Percentiles rank a stretch among this genome's conserved stretches.
Evolutionary conservation across 2,113 vertebrate species (phyloP).

Genomic region (Odocoileus virginianus): DNA sequence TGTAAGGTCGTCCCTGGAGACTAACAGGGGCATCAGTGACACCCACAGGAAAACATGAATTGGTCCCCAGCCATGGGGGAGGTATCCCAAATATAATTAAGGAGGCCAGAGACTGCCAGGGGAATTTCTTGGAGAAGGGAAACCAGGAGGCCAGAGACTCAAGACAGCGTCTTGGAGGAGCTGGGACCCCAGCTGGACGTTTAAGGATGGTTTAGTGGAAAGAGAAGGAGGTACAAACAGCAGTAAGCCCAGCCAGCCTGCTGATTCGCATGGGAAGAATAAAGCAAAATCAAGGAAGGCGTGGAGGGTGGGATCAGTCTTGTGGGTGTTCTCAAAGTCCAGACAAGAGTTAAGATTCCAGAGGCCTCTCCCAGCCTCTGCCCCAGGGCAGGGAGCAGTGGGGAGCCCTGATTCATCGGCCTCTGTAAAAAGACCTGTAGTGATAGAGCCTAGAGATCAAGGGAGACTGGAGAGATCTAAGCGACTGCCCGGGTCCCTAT

Average conservation of each 20-base stretch:
- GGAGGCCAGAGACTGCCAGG: too few relatives aligned
- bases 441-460: background rate
- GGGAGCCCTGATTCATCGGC: background rate
- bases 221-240: background rate
- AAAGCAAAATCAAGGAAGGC: background rate
- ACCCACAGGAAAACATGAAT: background rate
- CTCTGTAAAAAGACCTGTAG: background rate
- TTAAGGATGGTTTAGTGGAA: background rate
- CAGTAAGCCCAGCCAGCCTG: background rate
- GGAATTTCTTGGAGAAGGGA: background rate
- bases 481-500: background rate
- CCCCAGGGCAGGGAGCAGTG: background rate
- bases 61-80: background rate
- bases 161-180: background rate
- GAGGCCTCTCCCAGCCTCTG: background rate
- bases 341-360: background rate
- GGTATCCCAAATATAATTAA: background rate
- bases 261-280: accelerated
- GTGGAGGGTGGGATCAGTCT: background rate
- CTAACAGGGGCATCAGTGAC: background rate
- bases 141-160: background rate
- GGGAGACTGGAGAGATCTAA: background rate
- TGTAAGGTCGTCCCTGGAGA: background rate
- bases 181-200: background rate
- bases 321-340: background rate